Evolutionary conservation across 2,113 vertebrate species (phyloP).

Genomic region (Sisor rabdophorus): DNA sequence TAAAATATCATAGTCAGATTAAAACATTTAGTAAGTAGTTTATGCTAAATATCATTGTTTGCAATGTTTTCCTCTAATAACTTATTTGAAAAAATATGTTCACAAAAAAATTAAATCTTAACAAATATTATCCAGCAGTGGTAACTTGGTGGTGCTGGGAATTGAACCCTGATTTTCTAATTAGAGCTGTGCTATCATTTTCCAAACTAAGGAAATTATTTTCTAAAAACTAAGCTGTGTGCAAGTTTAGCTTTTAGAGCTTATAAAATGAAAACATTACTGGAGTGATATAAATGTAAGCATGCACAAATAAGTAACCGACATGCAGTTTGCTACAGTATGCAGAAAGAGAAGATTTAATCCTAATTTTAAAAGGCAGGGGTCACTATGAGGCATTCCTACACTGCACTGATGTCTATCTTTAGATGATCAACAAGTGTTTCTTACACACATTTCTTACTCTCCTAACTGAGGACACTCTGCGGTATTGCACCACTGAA

Average conservation of each 20-base stretch:
- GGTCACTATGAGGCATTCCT: slow-evolving; percentile 25
- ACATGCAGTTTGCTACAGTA: background rate
- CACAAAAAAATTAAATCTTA: too few relatives aligned
- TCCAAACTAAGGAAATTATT: too few relatives aligned
- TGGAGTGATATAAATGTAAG: background rate
- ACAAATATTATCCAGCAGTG: too few relatives aligned
- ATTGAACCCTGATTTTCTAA: too few relatives aligned
- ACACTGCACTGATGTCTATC: slow-evolving; percentile 39
- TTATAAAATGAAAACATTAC: background rate
- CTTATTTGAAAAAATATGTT: too few relatives aligned
- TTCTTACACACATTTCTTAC: slow-evolving; percentile 6
- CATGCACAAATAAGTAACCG: background rate
- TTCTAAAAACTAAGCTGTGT: too few relatives aligned
- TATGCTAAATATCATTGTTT: background rate
- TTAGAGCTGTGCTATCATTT: too few relatives aligned
- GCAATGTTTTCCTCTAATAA: background rate
- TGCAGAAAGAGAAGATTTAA: background rate
- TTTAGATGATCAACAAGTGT: slow-evolving; percentile 36
- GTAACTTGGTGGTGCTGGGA: too few relatives aligned
- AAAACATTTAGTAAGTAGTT: background rate
- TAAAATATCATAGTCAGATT: background rate
- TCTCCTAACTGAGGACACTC: background rate
- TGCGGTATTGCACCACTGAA: background rate
- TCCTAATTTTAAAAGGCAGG: slow-evolving; percentile 8
- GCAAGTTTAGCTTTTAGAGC: background rate